Conservation (phyloP, 2,888 invertebrate species). For the Syritta pipiens region DNA sequence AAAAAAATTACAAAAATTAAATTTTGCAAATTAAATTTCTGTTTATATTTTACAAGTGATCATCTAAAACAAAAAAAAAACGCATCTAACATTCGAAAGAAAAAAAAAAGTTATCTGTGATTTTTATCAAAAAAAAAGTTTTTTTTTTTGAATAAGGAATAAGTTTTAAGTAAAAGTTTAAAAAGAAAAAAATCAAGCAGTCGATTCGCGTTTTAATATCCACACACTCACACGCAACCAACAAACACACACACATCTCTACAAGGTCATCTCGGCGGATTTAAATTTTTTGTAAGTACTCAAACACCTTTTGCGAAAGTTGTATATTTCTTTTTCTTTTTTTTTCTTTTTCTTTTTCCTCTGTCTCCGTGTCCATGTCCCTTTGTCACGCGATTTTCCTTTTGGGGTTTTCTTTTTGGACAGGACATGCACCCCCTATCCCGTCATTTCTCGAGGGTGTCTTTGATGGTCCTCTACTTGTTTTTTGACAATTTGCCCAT, state of each 20-base stretch:
- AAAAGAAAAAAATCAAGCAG: slow-evolving; percentile 70
- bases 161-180: slow-evolving; percentile 56
- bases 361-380: neutral
- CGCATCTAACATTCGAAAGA: slow-evolving; percentile 40
- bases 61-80: slow-evolving; percentile 61
- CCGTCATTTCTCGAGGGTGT: too few species aligned
- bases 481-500: neutral
- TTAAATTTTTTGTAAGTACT: slow-evolving; percentile 76
- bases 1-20: slow-evolving; percentile 27
- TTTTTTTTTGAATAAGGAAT: slow-evolving; percentile 28
- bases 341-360: neutral
- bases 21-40: slow-evolving; percentile 52
- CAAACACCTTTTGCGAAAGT: slow-evolving; percentile 1
- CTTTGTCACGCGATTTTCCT: slow-evolving; percentile 22
- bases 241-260: slow-evolving; percentile 69
- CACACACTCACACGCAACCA: too few species aligned
- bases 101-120: slow-evolving; percentile 61
- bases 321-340: slow-evolving; percentile 1
- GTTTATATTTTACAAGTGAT: slow-evolving; percentile 64
- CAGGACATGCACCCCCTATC: too few species aligned
- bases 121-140: slow-evolving; percentile 50
- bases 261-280: slow-evolving; percentile 76
- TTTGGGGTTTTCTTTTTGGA: too few species aligned
- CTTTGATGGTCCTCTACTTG: neutral
- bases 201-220: too few species aligned